phyloP scores from a whole-genome alignment of 2,888 invertebrate species.

The Dryobotodes eremita region DNA sequence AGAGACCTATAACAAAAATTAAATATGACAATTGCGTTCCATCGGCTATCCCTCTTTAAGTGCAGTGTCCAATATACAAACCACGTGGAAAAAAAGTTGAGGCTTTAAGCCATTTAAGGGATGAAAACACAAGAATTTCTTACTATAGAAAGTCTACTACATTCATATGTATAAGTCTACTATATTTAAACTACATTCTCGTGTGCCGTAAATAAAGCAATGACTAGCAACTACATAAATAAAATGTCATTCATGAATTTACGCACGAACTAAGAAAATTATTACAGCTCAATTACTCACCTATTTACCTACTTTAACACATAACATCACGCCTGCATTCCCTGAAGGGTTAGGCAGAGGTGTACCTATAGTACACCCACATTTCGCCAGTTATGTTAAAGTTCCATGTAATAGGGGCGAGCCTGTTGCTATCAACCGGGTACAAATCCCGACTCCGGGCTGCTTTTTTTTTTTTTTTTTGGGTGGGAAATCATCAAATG shows the following conservation, averaged over 20 bases:
- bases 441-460: not conserved
- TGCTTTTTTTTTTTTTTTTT: no score
- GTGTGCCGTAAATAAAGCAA: conserved; percentile 6
- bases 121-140: not conserved
- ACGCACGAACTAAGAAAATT: not conserved
- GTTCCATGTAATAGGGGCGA: not conserved
- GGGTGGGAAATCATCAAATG: no score
- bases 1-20: not conserved
- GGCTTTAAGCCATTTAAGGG: no score
- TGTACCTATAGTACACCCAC: not conserved
- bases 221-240: conserved; percentile 17
- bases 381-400: not conserved
- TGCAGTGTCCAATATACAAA: not conserved
- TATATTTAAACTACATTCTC: not conserved
- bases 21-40: not conserved
- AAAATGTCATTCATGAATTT: conserved; percentile 32
- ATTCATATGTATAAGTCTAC: not conserved
- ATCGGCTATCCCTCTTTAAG: not conserved
- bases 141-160: not conserved
- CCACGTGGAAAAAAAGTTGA: not conserved
- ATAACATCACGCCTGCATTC: not conserved
- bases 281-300: not conserved
- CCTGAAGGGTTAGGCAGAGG: not conserved
- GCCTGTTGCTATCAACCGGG: not conserved
- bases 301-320: not conserved